These are phyloP conservation scores for Ditula angustiorana DNA, from an alignment of 2,888 invertebrate species.

Conservation along the genomic window DNA sequence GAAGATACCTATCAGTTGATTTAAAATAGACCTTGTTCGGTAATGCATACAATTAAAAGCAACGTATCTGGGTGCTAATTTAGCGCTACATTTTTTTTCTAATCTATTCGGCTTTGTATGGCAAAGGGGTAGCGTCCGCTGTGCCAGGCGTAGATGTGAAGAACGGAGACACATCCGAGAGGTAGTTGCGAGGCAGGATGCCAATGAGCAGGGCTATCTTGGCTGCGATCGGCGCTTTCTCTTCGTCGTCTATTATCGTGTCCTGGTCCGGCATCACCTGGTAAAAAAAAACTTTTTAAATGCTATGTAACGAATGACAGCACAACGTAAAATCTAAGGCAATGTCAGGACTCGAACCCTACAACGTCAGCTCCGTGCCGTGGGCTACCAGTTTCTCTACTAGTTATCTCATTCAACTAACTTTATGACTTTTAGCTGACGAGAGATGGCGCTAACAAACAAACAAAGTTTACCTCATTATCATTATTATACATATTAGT, in stretches of 20 bases:
- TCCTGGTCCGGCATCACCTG: constrained; percentile 94
- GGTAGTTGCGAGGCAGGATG: constrained; percentile 76
- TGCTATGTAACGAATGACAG: not conserved
- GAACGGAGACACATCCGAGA: constrained; percentile 74
- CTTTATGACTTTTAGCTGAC: too few relatives aligned
- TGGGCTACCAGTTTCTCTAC: too few relatives aligned
- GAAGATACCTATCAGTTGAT: too few relatives aligned
- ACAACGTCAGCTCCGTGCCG: too few relatives aligned
- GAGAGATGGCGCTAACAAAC: too few relatives aligned
- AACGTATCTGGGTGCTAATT: not conserved
- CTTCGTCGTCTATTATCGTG: constrained; percentile 76
- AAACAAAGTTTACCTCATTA: too few relatives aligned
- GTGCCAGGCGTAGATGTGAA: constrained; percentile 66
- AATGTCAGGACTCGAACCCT: not conserved
- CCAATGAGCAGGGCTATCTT: constrained; percentile 84
- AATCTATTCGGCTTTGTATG: constrained; percentile 73
- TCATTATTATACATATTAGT: too few relatives aligned
- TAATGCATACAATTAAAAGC: not conserved
- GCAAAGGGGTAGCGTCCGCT: constrained; percentile 63
- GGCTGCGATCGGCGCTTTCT: constrained; percentile 85
- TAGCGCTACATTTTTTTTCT: constrained; percentile 1
- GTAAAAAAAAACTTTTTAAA: constrained; percentile 28
- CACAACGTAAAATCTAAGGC: not conserved
- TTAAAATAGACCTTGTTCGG: not conserved
- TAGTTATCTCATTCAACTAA: too few relatives aligned